These are phyloP conservation scores for Oscheius sp. DNA, from an alignment of 2,888 invertebrate genomes.

Conservation along the genomic window DNA sequence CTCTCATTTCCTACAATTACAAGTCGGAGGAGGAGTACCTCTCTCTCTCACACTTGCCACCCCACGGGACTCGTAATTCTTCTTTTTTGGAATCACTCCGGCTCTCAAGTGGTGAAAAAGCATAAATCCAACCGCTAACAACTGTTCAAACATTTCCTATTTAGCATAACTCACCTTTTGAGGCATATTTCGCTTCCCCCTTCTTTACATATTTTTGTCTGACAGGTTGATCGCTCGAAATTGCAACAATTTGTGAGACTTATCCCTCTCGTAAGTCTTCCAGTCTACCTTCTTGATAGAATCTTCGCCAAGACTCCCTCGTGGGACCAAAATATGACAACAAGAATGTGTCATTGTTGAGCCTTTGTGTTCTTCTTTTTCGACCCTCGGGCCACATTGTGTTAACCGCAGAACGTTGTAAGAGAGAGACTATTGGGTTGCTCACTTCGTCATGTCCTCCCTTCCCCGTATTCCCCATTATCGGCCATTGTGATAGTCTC, in stretches of 20 bases:
- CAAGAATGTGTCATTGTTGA: not conserved
- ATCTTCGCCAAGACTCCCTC: not conserved
- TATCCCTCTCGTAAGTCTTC: not conserved
- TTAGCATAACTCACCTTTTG: no score
- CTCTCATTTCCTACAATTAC: constrained; percentile 14
- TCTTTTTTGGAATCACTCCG: not conserved
- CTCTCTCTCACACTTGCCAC: no score
- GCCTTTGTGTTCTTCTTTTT: not conserved
- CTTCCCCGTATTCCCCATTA: not conserved
- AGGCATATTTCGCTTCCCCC: not conserved
- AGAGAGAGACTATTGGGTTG: not conserved
- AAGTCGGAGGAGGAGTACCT: not conserved
- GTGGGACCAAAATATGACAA: constrained; percentile 11
- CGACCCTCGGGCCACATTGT: not conserved
- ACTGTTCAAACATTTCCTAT: no score
- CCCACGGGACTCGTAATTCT: no score
- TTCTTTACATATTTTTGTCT: not conserved
- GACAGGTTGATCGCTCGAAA: no score
- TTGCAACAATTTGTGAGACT: not conserved
- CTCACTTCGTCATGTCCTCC: not conserved
- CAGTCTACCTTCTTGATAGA: not conserved
- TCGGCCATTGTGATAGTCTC: not conserved
- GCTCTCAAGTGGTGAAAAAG: no score
- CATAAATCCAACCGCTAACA: no score
- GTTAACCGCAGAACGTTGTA: not conserved